Percentiles rank a stretch among this genome's conserved stretches.
phyloP scores from a whole-genome alignment of 2,888 invertebrate species.

The Tenthredo mesomela region DNA sequence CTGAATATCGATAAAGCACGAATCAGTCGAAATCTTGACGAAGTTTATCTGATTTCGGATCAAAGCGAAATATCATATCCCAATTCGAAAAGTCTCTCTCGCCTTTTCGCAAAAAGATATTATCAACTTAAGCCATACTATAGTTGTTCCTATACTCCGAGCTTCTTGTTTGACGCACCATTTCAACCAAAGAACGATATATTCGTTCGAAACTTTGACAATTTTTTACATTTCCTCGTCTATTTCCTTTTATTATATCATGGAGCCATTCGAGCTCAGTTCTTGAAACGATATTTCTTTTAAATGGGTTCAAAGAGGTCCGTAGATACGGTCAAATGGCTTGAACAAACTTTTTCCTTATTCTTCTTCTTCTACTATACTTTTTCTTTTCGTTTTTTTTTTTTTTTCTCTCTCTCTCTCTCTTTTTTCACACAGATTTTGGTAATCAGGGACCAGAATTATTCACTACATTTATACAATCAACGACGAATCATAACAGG shows the following conservation, averaged over 20 bases:
- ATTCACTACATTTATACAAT: neutral
- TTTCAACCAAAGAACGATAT: slow-evolving; percentile 22
- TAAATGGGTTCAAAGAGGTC: slow-evolving; percentile 36
- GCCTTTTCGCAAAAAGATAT: neutral
- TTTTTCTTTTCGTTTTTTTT: neutral
- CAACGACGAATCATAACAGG: too few relatives aligned
- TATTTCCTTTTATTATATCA: slow-evolving; percentile 40
- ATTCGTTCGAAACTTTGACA: slow-evolving; percentile 22
- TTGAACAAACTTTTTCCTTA: slow-evolving; percentile 14
- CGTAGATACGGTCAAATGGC: slow-evolving; percentile 34
- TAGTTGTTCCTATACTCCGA: neutral
- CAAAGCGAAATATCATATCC: neutral
- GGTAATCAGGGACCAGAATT: neutral
- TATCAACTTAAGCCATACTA: neutral
- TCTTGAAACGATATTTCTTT: slow-evolving; percentile 48
- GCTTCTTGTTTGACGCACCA: slow-evolving; percentile 28
- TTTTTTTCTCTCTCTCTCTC: neutral
- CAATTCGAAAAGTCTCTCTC: neutral
- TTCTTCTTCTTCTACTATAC: neutral
- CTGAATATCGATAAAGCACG: slow-evolving; percentile 7
- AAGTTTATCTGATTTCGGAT: neutral
- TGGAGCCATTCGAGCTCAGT: slow-evolving; percentile 9
- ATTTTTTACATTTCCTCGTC: slow-evolving; percentile 43
- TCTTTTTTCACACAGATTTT: neutral
- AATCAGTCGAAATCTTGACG: neutral